Base-by-base conservation (phyloP, 2,113 vertebrate species). In the Podilymbus podiceps region DNA sequence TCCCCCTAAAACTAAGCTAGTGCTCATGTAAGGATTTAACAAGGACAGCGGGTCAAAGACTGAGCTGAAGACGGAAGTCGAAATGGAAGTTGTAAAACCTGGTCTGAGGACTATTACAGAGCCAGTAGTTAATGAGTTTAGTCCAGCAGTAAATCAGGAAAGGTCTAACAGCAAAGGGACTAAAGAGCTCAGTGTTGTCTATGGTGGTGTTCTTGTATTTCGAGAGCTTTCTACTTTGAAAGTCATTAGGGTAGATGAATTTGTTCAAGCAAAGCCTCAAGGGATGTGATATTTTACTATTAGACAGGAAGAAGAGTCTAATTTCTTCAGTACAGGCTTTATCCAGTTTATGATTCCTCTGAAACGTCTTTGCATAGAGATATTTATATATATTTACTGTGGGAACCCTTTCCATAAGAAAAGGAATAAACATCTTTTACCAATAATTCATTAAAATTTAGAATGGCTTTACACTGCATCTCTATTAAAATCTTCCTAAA, bases 31-130 rank as follows among this genome's bases (percentile, higher is more conserved):
- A 85, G 67, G 42, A 59, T 64, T 96, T 88, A 77, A 83, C 28
- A 47, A 69, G 78, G 75, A 90, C 46, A 80, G 59, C 1, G 1
- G 67, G 78, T 88, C 85, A 91, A 60, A 88, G 5, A 4, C 46
- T 31, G 50, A 91, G 81, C 67, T 82, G 62, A 82, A 38, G 87
- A 55, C 0, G 0, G 75, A 94, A 95, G 67, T 8, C 42, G 42
- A 73, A 88, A n/a, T 80, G 88, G 82, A 96, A 97, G 78, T 31
- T 80, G 75, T 96, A 95, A 91, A 90, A 83, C 50, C n/a, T 88
- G 89, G 81, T n/a, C 69, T 76, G 40, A 64, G 73, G 83, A 68
- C 73, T 63, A 44, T 44, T 94, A 24, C 35, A 68, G 66, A 81
- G 62, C 12, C 69, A 66, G 93, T 28, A 88, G 89, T 56, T 89